Evolutionary conservation across 2,113 vertebrate genomes (phyloP).

Genomic region (mouse (Mus musculus)): DNA sequence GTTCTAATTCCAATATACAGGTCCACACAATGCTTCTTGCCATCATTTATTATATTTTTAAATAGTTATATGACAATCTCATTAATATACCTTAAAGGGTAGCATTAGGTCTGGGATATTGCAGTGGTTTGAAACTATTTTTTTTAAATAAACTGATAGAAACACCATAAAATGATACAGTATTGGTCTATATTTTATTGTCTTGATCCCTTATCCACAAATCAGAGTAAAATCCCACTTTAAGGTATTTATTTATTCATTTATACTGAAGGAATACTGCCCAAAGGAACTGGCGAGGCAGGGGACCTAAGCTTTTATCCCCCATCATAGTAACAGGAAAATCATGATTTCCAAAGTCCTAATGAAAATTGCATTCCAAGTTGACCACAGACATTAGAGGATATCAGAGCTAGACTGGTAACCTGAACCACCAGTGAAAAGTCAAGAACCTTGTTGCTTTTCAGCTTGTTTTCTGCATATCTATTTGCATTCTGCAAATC

Average conservation of each 20-base stretch:
- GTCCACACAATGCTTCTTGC: not conserved
- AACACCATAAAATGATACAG: not conserved
- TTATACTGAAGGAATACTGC: not conserved
- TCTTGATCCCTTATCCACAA: not conserved
- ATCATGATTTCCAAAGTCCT: constrained; percentile 33
- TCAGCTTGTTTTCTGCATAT: not conserved
- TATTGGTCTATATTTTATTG: not conserved
- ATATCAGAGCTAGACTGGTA: not conserved
- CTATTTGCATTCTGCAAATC: not conserved
- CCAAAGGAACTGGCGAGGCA: not conserved
- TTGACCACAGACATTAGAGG: not conserved
- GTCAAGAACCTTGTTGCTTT: not conserved
- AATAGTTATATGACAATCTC: not conserved
- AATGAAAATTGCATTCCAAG: not conserved
- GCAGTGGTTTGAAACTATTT: constrained; percentile 3
- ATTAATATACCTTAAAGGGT: not conserved
- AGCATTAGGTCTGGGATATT: not conserved
- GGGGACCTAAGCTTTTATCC: not conserved
- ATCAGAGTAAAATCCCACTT: not conserved
- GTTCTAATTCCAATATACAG: not conserved
- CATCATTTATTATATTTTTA: not conserved
- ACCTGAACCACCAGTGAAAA: not conserved
- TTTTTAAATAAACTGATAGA: constrained; percentile 8
- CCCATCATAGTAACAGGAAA: not conserved
- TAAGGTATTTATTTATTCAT: not conserved